A percentile compares a stretch with the other conserved stretches of the same genome.
Conservation (phyloP, 1,140 invertebrate genomes). For the Berghia stephanieae region DNA sequence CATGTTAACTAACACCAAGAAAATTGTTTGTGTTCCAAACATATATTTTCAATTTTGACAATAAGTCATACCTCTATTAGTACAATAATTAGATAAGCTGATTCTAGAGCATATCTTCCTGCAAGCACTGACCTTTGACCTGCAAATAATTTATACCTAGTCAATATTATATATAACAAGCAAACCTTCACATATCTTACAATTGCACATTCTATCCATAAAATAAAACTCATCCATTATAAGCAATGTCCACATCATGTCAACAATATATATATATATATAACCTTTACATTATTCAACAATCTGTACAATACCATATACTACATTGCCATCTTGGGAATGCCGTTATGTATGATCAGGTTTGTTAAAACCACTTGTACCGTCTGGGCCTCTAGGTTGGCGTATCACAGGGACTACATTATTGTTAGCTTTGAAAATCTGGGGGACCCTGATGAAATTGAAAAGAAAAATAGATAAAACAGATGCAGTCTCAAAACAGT, state of each 20-base stretch:
- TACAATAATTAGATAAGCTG: too few species aligned
- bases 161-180: background rate
- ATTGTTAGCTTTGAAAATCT: constrained; percentile 7
- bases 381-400: constrained; percentile 52
- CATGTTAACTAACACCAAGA: too few species aligned
- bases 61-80: too few species aligned
- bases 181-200: background rate
- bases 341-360: constrained; percentile 9
- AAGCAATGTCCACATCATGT: background rate
- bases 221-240: background rate
- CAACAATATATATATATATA: constrained; percentile 5
- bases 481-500: background rate
- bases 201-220: background rate
- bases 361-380: constrained; percentile 46
- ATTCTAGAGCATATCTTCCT: too few species aligned
- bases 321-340: background rate
- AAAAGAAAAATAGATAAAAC: background rate
- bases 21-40: too few species aligned
- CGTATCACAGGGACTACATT: constrained; percentile 32
- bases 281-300: background rate
- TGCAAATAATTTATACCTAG: too few species aligned
- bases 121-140: too few species aligned
- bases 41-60: too few species aligned
- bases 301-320: background rate
- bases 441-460: constrained; percentile 10